These are phyloP conservation scores for Oryzias javanicus DNA, from an alignment of 2,113 vertebrate species.

Conservation along the genomic window DNA sequence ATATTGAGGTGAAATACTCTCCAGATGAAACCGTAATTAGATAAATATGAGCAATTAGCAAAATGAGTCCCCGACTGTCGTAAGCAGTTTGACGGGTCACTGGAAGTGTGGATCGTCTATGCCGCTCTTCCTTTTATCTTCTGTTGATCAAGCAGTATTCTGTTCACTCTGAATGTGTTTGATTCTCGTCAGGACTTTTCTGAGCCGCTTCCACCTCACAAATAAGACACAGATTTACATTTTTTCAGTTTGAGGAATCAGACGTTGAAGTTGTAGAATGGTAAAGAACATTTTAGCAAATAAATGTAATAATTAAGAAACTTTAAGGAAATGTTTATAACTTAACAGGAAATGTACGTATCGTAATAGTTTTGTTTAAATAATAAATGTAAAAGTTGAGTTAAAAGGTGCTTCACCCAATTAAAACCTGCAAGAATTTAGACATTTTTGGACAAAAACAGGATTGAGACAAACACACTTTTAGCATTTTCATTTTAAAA, in stretches of 20 bases:
- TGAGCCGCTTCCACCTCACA: neutral
- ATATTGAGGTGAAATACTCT: conserved; percentile 32
- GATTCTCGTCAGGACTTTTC: neutral
- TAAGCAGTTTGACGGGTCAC: conserved; percentile 58
- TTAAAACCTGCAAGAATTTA: too few relatives aligned
- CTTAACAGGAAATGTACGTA: too few relatives aligned
- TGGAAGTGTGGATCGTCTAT: conserved; percentile 35
- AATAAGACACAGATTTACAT: neutral
- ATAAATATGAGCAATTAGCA: conserved; percentile 75
- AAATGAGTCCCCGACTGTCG: conserved; percentile 68
- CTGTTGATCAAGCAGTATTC: conserved; percentile 31
- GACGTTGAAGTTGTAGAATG: too few relatives aligned
- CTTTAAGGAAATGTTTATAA: too few relatives aligned
- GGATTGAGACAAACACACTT: too few relatives aligned
- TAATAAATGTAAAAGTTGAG: too few relatives aligned
- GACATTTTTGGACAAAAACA: too few relatives aligned
- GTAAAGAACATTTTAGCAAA: too few relatives aligned
- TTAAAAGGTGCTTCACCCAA: too few relatives aligned
- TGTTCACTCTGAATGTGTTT: conserved; percentile 8
- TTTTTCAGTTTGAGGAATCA: neutral
- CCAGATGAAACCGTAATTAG: conserved; percentile 63
- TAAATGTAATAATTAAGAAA: too few relatives aligned
- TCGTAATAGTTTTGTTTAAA: too few relatives aligned
- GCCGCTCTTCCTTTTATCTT: conserved; percentile 35
- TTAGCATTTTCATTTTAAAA: too few relatives aligned